Percentiles rank a stretch among this genome's conserved stretches.
phyloP scores from a whole-genome alignment of 2,113 vertebrate genomes.

The Cynoglossus semilaevis region DNA sequence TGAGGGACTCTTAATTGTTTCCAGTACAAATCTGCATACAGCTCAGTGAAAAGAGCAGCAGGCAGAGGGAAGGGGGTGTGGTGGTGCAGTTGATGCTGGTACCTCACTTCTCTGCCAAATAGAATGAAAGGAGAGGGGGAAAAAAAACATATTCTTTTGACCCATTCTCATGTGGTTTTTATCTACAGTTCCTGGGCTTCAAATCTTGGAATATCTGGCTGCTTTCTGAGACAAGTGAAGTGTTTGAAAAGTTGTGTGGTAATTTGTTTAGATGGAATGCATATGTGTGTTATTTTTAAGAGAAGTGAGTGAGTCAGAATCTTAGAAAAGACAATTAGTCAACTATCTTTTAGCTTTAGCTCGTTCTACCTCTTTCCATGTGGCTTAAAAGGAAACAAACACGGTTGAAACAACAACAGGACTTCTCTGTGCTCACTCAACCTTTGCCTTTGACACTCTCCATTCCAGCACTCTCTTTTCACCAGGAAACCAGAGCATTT shows the following conservation, averaged over 20 bases:
- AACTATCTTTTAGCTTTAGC: constrained; percentile 1
- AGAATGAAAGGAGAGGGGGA: too few relatives aligned
- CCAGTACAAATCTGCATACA: constrained; percentile 55
- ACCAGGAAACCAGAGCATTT: constrained; percentile 17
- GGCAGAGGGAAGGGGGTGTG: constrained; percentile 63
- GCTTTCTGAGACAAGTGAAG: constrained; percentile 18
- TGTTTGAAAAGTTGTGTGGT: constrained; percentile 25
- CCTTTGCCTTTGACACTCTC: constrained; percentile 34
- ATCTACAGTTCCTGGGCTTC: constrained; percentile 7
- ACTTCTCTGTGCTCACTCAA: constrained; percentile 52
- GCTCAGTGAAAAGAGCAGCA: constrained; percentile 43
- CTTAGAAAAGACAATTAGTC: too few relatives aligned
- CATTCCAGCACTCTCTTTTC: constrained; percentile 26
- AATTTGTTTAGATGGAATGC: constrained; percentile 39
- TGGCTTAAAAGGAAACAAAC: not conserved
- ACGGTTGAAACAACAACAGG: constrained; percentile 32
- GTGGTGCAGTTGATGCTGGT: constrained; percentile 61
- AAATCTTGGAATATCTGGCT: constrained; percentile 5
- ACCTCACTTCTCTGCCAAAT: constrained; percentile 40
- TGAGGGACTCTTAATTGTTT: constrained; percentile 56
- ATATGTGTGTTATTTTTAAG: constrained; percentile 30
- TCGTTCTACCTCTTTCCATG: constrained; percentile 23
- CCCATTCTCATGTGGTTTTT: constrained; percentile 10
- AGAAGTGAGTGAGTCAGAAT: constrained; percentile 16
- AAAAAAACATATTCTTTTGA: constrained; percentile 22